Conservation (phyloP, 2,797 vertebrate species). For the Epinephelus awoara region DNA sequence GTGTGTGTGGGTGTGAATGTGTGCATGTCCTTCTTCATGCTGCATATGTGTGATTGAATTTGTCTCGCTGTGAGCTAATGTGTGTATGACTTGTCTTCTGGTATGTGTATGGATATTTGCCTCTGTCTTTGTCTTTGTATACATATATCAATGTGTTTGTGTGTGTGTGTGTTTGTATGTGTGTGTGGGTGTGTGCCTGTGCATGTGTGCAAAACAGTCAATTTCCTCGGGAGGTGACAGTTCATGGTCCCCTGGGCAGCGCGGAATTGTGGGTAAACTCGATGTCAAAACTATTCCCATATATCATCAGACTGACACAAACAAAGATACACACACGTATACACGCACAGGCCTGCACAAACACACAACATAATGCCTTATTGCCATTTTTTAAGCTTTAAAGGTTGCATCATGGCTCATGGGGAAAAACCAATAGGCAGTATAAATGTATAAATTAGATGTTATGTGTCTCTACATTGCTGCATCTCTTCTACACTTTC, state of each 20-base stretch:
- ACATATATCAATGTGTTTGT: slow-evolving; percentile 16
- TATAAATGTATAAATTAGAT: slow-evolving; percentile 34
- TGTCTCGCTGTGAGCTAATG: slow-evolving; percentile 32
- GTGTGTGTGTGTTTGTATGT: background rate
- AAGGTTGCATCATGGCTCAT: slow-evolving; percentile 25
- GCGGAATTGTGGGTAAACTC: slow-evolving; percentile 73
- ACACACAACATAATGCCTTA: slow-evolving; percentile 20
- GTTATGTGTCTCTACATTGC: slow-evolving; percentile 12
- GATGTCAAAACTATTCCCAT: slow-evolving; percentile 76
- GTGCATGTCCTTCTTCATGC: slow-evolving; percentile 43
- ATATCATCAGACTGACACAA: slow-evolving; percentile 66
- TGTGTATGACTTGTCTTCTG: slow-evolving; percentile 14
- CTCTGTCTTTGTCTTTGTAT: slow-evolving; percentile 10
- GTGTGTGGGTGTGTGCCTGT: slow-evolving; percentile 29
- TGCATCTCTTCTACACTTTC: slow-evolving; percentile 14
- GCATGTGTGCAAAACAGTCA: slow-evolving; percentile 58
- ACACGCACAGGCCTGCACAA: slow-evolving; percentile 8
- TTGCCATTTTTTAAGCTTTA: slow-evolving; percentile 25
- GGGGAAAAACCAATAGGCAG: slow-evolving; percentile 14
- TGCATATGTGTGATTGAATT: slow-evolving; percentile 49
- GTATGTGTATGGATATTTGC: slow-evolving; percentile 28
- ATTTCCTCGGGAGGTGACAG: slow-evolving; percentile 75
- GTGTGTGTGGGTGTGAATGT: slow-evolving; percentile 16
- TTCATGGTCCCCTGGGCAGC: slow-evolving; percentile 76
- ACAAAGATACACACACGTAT: background rate